Evolutionary conservation across 2,888 invertebrate genomes (phyloP), one percentile per base, ranked within the genome.

Genomic region (Amiota mariae): DNA sequence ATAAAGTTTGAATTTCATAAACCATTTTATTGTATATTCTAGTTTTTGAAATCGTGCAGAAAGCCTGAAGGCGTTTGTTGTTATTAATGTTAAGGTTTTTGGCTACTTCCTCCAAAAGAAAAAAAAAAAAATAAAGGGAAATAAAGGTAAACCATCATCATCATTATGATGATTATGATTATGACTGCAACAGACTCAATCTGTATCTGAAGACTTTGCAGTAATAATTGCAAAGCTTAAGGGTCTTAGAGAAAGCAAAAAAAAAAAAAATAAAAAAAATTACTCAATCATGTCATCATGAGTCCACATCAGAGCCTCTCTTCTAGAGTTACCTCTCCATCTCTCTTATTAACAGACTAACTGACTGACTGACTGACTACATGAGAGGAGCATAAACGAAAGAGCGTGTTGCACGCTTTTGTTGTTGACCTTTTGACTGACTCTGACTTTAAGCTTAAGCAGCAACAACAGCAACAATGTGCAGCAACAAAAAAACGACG

Each of bases 61-160:
- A 36, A 36, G 63, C 63, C n/a, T 63, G 36, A 24, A 12, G 18
- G 18, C 59, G 36, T 36, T 48, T 66, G 66, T 66, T 54, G 70
- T 71, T 73, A 66, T 71, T 71, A 75, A 73, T 76, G 74, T 72
- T 51, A 70, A 11, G 8, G 18, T 15, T 59, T 59, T 15, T n/a
- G 10, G 57, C 18, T 57, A 18, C 10, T 18, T 57, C 10, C 57
- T 24, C 1, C 15, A 2, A 11, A n/a, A 4, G 1, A 24, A 11
- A n/a, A 11, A 59, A 11, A 36, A 36, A 24, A 63, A 13, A 10
- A 1, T 8, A 12, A 24, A 63, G n/a, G 64, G 20, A 74, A 76
- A 70, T 72, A 75, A 68, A 77, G 71, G 75, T n/a, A n/a, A 72
- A 70, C 75, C 71, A 68, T 63, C 13, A 46, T 63, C 63, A 20